Conservation (phyloP, 2,888 invertebrate species). For the Pteria penguin region DNA sequence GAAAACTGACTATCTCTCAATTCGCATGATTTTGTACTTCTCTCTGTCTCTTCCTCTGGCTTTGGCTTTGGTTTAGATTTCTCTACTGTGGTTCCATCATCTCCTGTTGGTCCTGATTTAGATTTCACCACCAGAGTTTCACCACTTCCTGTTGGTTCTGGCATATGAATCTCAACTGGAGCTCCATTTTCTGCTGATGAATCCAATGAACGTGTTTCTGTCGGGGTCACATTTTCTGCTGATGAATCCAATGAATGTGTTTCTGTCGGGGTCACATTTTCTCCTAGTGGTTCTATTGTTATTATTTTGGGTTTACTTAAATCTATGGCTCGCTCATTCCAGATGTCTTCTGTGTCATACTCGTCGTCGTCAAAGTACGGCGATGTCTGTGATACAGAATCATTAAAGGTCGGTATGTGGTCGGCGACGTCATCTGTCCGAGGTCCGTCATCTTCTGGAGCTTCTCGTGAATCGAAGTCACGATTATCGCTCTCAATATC, state of each 20-base stretch:
- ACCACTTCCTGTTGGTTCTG: neutral
- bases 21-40: too few relatives aligned
- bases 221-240: neutral
- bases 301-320: slow-evolving; percentile 12
- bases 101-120: neutral
- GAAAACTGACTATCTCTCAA: too few relatives aligned
- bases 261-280: neutral
- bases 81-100: too few relatives aligned
- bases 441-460: too few relatives aligned
- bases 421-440: neutral
- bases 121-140: neutral
- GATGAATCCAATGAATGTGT: neutral
- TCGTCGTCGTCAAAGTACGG: slow-evolving; percentile 8
- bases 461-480: too few relatives aligned
- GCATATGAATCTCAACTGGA: neutral
- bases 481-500: too few relatives aligned
- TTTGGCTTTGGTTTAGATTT: neutral
- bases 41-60: neutral
- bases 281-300: neutral
- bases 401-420: neutral
- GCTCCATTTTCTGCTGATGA: neutral
- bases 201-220: slow-evolving; percentile 4
- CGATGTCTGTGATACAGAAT: slow-evolving; percentile 4
- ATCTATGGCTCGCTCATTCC: slow-evolving; percentile 14
- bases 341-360: slow-evolving; percentile 17